A percentile compares a stretch with the other conserved stretches of the same genome.
Conservation (phyloP, 2,797 vertebrate genomes). For the Bryconaethiops microstoma region DNA sequence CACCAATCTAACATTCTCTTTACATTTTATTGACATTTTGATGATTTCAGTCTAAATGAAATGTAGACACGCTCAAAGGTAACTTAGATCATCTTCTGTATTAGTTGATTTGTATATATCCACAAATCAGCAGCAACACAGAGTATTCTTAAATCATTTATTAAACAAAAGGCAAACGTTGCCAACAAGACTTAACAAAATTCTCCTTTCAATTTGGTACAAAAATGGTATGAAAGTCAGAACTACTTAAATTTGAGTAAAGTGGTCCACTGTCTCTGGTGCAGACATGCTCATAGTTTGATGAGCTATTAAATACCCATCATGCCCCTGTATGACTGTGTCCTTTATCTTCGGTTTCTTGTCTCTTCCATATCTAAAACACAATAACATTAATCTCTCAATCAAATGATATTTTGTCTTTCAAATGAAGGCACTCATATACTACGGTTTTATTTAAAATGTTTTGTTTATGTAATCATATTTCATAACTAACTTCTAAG, state of each 20-base stretch:
- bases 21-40: background rate
- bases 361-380: constrained; percentile 92
- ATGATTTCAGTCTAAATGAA: background rate
- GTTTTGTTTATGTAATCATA: no score
- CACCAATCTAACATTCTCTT: background rate
- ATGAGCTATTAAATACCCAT: constrained; percentile 40
- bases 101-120: background rate
- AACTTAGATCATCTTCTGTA: background rate
- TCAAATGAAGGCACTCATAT: background rate
- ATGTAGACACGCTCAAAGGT: background rate
- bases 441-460: no score
- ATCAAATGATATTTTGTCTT: background rate
- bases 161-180: background rate
- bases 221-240: background rate
- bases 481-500: no score
- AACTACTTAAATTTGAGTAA: background rate
- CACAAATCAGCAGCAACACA: background rate
- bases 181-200: background rate
- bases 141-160: constrained; percentile 5
- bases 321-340: constrained; percentile 86
- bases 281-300: background rate
- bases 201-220: background rate
- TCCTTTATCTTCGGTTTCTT: constrained; percentile 76
- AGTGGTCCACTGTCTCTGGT: background rate
- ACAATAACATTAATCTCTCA: constrained; percentile 18